These are phyloP conservation scores for Rhagonycha lutea DNA, from an alignment of 2,888 invertebrate genomes.

Conservation along the genomic window DNA sequence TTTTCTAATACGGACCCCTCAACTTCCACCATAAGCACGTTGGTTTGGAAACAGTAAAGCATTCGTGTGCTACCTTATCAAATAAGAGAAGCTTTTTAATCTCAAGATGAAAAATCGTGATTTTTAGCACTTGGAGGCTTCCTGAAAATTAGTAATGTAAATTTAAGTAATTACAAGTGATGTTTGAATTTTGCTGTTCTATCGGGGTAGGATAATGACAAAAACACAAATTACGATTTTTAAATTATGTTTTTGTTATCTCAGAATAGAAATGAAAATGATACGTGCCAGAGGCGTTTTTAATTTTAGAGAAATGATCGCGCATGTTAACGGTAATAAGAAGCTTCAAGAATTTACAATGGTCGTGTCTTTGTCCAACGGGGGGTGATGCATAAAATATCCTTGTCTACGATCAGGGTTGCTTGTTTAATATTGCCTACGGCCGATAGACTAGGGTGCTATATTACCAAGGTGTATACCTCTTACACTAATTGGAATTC, in stretches of 20 bases:
- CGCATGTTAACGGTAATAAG: slow-evolving; percentile 53
- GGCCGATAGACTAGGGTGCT: slow-evolving; percentile 51
- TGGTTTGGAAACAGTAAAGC: no score
- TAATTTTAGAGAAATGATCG: slow-evolving; percentile 57
- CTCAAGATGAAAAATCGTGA: not conserved
- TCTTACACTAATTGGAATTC: slow-evolving; percentile 54
- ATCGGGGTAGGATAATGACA: slow-evolving; percentile 47
- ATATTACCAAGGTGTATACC: slow-evolving; percentile 50
- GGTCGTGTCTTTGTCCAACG: slow-evolving; percentile 40
- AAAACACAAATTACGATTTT: slow-evolving; percentile 55
- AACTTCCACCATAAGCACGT: no score
- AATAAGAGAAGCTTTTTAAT: not conserved
- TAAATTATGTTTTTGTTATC: slow-evolving; percentile 56
- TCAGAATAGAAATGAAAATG: slow-evolving; percentile 53
- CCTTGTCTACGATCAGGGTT: slow-evolving; percentile 32
- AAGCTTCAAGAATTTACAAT: slow-evolving; percentile 52
- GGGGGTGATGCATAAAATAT: slow-evolving; percentile 14
- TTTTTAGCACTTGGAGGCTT: not conserved
- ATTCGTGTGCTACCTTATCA: not conserved
- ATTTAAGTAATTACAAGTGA: slow-evolving; percentile 36
- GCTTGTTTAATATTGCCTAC: slow-evolving; percentile 51
- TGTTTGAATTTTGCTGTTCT: slow-evolving; percentile 26
- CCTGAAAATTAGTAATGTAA: slow-evolving; percentile 13
- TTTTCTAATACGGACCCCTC: not conserved
- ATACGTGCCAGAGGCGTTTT: slow-evolving; percentile 55